Evolutionary conservation across 2,113 vertebrate species (phyloP).

Genomic region (Ammospiza caudacuta): DNA sequence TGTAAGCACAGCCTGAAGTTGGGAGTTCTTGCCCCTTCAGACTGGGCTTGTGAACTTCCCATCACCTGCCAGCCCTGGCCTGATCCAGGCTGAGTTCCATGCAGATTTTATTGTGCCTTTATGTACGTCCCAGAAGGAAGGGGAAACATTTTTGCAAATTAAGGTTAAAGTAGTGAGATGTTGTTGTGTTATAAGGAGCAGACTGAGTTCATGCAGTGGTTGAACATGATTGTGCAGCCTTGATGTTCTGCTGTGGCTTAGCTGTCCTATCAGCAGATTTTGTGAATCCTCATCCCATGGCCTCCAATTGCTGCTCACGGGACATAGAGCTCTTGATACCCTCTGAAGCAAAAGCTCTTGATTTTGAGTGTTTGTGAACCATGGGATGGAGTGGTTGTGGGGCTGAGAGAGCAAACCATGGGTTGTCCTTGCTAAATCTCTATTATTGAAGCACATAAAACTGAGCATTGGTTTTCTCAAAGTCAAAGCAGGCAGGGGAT

Average conservation of each 20-base stretch:
- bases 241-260: background rate
- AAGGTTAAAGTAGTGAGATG: background rate
- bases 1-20: background rate
- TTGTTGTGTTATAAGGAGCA: background rate
- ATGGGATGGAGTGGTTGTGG: background rate
- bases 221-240: background rate
- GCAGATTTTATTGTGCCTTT: background rate
- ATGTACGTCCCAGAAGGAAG: background rate
- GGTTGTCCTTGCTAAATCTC: background rate
- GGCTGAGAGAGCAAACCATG: background rate
- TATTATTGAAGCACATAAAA: background rate
- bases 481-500: background rate
- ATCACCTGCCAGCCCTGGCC: background rate
- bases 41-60: background rate
- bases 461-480: background rate
- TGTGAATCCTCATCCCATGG: background rate
- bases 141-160: background rate
- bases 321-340: background rate
- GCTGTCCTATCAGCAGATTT: background rate
- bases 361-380: background rate
- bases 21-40: background rate
- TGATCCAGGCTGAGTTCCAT: background rate
- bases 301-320: background rate
- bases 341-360: background rate
- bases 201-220: background rate